Conservation (phyloP, 2,113 vertebrate genomes). For the Urocitellus parryii region DNA sequence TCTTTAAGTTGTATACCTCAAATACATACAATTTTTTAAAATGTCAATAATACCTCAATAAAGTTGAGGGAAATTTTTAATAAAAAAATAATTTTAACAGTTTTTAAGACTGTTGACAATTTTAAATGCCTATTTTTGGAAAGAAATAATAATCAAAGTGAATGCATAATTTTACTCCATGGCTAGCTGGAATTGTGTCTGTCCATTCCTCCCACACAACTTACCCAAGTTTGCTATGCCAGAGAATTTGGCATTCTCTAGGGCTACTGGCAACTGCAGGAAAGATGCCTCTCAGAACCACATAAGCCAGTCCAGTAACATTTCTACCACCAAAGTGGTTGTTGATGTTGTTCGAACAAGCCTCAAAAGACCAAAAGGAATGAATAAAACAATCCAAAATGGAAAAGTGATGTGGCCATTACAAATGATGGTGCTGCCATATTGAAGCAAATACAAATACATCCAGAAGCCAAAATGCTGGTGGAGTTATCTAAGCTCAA, state of each 20-base stretch:
- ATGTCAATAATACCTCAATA: too few relatives aligned
- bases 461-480: constrained; percentile 98
- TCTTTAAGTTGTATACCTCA: too few relatives aligned
- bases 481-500: constrained; percentile 98
- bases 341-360: too few relatives aligned
- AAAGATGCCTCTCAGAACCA: too few relatives aligned
- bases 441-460: constrained; percentile 98
- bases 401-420: constrained; percentile 97
- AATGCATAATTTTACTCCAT: not conserved
- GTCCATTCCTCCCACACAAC: not conserved
- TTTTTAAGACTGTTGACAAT: too few relatives aligned
- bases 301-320: too few relatives aligned
- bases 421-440: constrained; percentile 98
- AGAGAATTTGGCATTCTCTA: not conserved
- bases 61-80: too few relatives aligned
- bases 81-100: too few relatives aligned
- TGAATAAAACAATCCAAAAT: constrained; percentile 91
- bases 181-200: not conserved
- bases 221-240: not conserved
- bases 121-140: not conserved
- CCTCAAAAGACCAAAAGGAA: too few relatives aligned
- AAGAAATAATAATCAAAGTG: not conserved
- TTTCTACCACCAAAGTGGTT: too few relatives aligned
- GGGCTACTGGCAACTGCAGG: too few relatives aligned
- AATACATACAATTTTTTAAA: too few relatives aligned